These are phyloP conservation scores for Lasioglossum calceatum DNA, from an alignment of 2,888 invertebrate genomes.

Conservation along the genomic window DNA sequence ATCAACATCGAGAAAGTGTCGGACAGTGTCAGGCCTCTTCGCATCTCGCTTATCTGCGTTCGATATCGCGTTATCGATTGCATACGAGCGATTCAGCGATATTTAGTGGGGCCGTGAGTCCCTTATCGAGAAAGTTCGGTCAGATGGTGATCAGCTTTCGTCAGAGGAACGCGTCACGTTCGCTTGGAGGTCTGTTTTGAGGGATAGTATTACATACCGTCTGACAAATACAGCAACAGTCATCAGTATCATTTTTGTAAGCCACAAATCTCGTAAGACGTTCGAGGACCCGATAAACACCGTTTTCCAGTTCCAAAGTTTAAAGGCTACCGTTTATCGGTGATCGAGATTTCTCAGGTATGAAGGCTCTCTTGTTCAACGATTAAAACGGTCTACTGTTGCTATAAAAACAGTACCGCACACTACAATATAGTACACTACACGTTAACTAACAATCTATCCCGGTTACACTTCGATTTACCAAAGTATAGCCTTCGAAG, in stretches of 20 bases:
- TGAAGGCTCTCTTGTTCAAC: background rate
- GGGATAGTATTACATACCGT: accelerated
- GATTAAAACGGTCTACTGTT: background rate
- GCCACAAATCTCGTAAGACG: background rate
- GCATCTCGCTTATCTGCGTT: background rate
- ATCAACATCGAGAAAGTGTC: background rate
- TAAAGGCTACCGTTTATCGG: conserved; percentile 32
- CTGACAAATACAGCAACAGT: background rate
- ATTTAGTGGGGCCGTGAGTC: background rate
- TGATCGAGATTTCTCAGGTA: conserved; percentile 20
- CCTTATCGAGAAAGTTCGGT: background rate
- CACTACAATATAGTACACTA: background rate
- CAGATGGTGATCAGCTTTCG: background rate
- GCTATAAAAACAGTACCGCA: background rate
- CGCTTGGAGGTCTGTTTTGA: background rate
- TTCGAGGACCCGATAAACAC: background rate
- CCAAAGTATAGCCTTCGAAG: background rate
- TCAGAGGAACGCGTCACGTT: background rate
- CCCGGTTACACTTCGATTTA: background rate
- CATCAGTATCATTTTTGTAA: background rate
- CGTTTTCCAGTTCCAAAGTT: background rate
- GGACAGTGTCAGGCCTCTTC: background rate
- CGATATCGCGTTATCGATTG: conserved; percentile 16
- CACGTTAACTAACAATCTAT: background rate
- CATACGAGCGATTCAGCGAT: background rate